Evolutionary conservation across 1,140 invertebrate genomes (phyloP).

Genomic region (Pachypeltis micranthus): DNA sequence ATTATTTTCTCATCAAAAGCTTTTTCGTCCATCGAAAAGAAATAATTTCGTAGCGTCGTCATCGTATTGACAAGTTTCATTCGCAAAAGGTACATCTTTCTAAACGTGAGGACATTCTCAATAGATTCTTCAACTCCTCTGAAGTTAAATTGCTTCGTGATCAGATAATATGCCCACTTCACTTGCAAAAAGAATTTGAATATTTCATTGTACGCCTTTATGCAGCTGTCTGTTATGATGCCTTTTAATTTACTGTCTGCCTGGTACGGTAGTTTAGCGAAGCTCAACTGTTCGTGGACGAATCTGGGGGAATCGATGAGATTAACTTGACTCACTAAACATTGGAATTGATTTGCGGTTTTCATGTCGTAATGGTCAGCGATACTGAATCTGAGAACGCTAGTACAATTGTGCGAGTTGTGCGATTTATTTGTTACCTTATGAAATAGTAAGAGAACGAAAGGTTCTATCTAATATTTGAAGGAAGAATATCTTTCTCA

Average conservation of each 20-base stretch:
- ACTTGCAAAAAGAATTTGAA: constrained; percentile 1
- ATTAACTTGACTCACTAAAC: not conserved
- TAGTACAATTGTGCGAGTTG: not conserved
- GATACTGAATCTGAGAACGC: not conserved
- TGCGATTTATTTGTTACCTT: not conserved
- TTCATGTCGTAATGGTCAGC: not conserved
- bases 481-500: not conserved
- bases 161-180: not conserved
- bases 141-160: not conserved
- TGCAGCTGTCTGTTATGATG: not conserved
- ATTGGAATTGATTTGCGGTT: not conserved
- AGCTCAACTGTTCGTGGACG: not conserved
- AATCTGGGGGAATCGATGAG: not conserved
- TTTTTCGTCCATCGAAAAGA: not conserved
- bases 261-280: not conserved
- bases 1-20: not conserved
- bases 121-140: not conserved
- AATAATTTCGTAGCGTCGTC: not conserved
- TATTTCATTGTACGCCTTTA: not conserved
- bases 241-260: not conserved
- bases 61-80: not conserved
- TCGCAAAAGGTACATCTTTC: not conserved
- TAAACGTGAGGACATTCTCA: not conserved
- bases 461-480: not conserved
- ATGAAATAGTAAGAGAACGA: not conserved